These are phyloP conservation scores for Andrena hattorfiana DNA, from an alignment of 2,888 invertebrate species.

Conservation along the genomic window DNA sequence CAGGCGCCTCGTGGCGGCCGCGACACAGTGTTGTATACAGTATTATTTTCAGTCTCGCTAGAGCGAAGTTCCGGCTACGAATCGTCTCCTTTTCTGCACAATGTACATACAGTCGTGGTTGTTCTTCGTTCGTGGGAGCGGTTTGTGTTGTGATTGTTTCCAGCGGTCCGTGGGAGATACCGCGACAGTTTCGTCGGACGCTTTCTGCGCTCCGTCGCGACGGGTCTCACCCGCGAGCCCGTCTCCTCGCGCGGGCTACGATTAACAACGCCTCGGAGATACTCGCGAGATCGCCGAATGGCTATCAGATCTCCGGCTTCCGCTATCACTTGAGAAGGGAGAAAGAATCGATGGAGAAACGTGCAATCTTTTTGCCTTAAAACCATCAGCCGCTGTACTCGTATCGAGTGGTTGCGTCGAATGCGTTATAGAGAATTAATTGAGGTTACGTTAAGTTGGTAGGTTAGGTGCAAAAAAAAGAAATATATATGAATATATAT, in stretches of 20 bases:
- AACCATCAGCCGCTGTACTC: slow-evolving; percentile 21
- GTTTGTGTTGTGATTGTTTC: neutral
- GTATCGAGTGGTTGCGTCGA: slow-evolving; percentile 42
- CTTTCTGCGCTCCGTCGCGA: neutral
- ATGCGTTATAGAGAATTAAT: slow-evolving; percentile 14
- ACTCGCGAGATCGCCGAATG: slow-evolving; percentile 12
- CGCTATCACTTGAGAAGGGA: neutral
- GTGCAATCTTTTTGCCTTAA: slow-evolving; percentile 57
- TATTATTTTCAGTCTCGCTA: slow-evolving; percentile 36
- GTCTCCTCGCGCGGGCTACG: neutral
- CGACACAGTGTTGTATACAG: slow-evolving; percentile 12
- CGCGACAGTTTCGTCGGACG: neutral
- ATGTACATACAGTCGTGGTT: neutral
- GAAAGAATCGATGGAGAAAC: slow-evolving; percentile 6
- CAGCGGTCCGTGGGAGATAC: neutral
- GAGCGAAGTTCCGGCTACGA: slow-evolving; percentile 19
- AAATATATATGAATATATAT: neutral
- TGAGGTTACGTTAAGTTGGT: slow-evolving; percentile 25
- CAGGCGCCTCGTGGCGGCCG: neutral
- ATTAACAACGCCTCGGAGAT: slow-evolving; percentile 9
- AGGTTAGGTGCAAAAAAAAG: slow-evolving; percentile 11
- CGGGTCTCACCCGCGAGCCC: no score
- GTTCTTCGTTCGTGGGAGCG: neutral
- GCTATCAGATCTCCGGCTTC: slow-evolving; percentile 22
- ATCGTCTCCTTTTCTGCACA: neutral